These are phyloP conservation scores for Carassius carassius DNA, from an alignment of 2,113 vertebrate genomes.

Conservation along the genomic window DNA sequence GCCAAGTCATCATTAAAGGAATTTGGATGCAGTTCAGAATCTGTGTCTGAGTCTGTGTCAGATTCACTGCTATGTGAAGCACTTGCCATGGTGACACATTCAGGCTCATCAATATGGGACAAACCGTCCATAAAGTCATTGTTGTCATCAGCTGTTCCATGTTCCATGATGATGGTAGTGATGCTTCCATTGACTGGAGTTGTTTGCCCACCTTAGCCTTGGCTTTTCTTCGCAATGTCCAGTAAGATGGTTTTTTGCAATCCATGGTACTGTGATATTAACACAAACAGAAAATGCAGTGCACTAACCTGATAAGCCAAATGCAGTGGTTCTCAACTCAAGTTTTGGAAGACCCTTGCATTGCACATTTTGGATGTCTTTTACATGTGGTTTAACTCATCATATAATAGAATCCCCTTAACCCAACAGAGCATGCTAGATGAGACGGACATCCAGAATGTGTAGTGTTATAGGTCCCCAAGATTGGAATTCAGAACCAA, in stretches of 20 bases:
- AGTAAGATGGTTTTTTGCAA: too few species aligned
- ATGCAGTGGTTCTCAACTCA: too few species aligned
- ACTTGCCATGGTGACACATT: background rate
- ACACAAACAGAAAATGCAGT: too few species aligned
- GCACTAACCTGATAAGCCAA: too few species aligned
- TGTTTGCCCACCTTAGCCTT: background rate
- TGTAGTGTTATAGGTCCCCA: background rate
- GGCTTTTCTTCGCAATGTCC: too few species aligned
- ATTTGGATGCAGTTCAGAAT: background rate
- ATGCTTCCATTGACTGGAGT: background rate
- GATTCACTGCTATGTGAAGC: background rate
- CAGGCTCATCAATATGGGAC: background rate
- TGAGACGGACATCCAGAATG: background rate
- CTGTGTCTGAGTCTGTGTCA: background rate
- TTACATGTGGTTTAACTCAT: background rate
- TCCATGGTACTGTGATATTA: too few species aligned
- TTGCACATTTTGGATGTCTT: too few species aligned
- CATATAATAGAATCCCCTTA: background rate
- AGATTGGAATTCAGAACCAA: too few species aligned
- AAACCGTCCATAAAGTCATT: background rate
- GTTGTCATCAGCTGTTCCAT: too few species aligned
- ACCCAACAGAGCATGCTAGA: background rate
- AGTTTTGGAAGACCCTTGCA: too few species aligned
- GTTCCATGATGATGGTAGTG: too few species aligned
- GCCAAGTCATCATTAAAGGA: background rate